Evolutionary conservation across 2,113 vertebrate genomes (phyloP).

Genomic region (Chlamydotis undulata): DNA sequence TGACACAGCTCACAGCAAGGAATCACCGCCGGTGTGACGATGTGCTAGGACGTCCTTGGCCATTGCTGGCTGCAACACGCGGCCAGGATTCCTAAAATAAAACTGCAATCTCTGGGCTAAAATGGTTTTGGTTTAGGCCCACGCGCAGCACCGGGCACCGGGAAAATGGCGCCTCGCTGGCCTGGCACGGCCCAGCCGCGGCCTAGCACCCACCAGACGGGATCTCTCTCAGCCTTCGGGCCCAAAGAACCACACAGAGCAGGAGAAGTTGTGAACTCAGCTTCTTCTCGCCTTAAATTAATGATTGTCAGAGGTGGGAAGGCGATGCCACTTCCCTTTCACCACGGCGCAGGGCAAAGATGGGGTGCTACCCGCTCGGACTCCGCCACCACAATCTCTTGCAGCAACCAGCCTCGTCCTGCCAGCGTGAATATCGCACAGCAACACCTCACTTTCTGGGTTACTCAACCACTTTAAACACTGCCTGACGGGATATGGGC

Average conservation of each 20-base stretch:
- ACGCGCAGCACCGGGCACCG: neutral
- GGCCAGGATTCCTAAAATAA: neutral
- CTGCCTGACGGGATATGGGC: neutral
- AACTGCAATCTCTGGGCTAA: neutral
- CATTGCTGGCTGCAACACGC: neutral
- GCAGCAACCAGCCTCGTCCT: neutral
- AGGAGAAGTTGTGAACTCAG: neutral
- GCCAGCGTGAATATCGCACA: neutral
- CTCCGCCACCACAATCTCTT: neutral
- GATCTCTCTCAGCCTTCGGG: neutral
- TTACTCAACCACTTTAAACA: neutral
- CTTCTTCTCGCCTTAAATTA: neutral
- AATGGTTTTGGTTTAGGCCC: too few relatives aligned
- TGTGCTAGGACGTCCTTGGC: neutral
- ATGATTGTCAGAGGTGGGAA: neutral
- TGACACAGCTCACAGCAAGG: neutral
- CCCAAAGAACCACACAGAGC: accelerated
- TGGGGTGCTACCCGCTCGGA: neutral
- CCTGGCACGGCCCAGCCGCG: accelerated
- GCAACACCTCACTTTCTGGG: neutral
- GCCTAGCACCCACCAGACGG: neutral
- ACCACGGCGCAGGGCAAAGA: neutral
- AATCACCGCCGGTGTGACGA: accelerated
- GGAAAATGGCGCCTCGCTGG: neutral
- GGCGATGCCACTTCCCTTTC: neutral